Base-by-base conservation (phyloP, 2,888 invertebrate genomes). In the Chloroclystis v-ata region DNA sequence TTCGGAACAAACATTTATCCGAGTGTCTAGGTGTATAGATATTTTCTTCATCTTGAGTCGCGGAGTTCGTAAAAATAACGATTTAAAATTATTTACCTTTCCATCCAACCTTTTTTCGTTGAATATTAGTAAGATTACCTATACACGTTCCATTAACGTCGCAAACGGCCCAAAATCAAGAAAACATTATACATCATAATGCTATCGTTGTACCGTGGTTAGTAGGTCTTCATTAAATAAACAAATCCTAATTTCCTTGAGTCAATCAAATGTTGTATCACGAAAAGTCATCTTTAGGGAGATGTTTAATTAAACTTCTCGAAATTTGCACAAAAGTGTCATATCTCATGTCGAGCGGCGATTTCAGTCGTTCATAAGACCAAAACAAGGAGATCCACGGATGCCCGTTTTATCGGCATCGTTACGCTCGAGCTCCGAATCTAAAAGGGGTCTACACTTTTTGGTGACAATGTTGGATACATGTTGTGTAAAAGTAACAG, bases 251-350 rank as follows among this genome's bases (percentile, higher is more conserved):
- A 82, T 82, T 82, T 81, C 79, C 79, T 69, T 46, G 28, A 74
- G 72, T 79, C 81, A 77, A 74, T 79, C 78, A 77, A 75, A 72
- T 10, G 56, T 60, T 63, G 62, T 63, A 67, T 69, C 60, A 58
- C 47, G 30, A 56, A 62, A 60, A 59, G 60, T 52, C 65, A 65
- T 67, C 69, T 64, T 59, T 47, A 47, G 61, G 57, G 63, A 60
- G 61, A 72, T 69, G 67, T 79, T 79, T 76, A 77, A 79, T 80
- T 80, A 75, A 78, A 76, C 72, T 77, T 75, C 62, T 67, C 63
- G 66, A 73, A 72, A 67, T 69, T 68, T 67, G 67, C 64, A 73
- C 72, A 73, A 75, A 72, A 69, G 68, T 74, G 72, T 70, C 73
- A 72, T 67, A 67, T 74, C 70, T 67, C 67, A 61, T 68, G 69